Evolutionary conservation across 2,888 invertebrate genomes (phyloP).

Genomic region (Sceliomorpha sp.): DNA sequence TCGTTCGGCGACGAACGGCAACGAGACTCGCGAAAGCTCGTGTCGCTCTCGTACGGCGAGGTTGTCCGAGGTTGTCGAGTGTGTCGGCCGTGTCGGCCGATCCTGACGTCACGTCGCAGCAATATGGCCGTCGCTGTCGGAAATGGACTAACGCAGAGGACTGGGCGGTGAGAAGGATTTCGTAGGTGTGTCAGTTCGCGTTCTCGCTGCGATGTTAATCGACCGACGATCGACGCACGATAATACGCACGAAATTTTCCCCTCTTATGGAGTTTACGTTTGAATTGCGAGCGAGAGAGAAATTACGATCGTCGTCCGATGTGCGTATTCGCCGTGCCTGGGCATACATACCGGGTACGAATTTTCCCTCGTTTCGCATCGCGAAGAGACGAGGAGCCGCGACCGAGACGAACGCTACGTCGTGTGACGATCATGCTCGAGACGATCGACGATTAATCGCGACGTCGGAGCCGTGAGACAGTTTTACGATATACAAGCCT

Average conservation of each 20-base stretch:
- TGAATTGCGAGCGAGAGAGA: constrained; percentile 10
- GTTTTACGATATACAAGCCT: no score
- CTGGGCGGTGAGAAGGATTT: constrained; percentile 85
- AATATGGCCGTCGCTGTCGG: constrained; percentile 89
- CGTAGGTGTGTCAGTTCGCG: constrained; percentile 87
- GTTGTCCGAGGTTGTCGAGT: neutral
- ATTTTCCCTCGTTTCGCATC: neutral
- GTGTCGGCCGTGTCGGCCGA: constrained; percentile 7
- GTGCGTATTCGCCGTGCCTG: constrained; percentile 3
- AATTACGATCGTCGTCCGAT: constrained; percentile 7
- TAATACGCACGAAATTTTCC: constrained; percentile 14
- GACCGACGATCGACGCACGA: constrained; percentile 17
- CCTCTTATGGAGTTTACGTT: neutral
- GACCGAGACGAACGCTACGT: neutral
- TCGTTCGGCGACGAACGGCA: no score
- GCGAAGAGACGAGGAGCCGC: neutral
- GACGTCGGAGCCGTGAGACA: no score
- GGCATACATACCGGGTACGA: constrained; percentile 3
- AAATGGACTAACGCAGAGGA: constrained; percentile 85
- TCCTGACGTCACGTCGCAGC: constrained; percentile 87
- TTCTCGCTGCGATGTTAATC: constrained; percentile 37
- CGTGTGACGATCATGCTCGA: neutral
- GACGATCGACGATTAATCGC: neutral
- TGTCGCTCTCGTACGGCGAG: no score
- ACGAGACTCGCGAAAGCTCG: no score